Percentiles rank a stretch among this genome's conserved stretches.
Conservation (phyloP, 1,140 invertebrate genomes). For the Octopus bimaculoides region DNA sequence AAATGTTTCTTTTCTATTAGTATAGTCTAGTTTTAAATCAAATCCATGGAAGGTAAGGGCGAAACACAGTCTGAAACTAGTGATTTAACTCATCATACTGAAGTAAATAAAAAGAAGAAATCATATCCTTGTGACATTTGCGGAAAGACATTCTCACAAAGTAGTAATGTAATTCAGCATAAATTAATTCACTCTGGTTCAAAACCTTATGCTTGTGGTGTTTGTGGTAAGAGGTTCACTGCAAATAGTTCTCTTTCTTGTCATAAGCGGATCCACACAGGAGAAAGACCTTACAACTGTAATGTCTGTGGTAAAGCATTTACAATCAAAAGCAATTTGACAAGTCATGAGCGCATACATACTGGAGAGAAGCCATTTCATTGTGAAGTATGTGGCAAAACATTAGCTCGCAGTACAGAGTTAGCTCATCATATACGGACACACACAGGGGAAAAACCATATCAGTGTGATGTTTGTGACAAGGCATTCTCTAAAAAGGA, state of each 20-base stretch:
- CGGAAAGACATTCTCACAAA: conserved; percentile 79
- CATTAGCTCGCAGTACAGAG: conserved; percentile 58
- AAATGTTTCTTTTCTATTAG: too few relatives aligned
- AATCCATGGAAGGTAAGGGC: too few relatives aligned
- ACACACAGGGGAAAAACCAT: conserved; percentile 53
- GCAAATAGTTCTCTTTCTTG: conserved; percentile 17
- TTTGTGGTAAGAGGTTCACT: conserved; percentile 28
- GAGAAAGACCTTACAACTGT: conserved; percentile 74
- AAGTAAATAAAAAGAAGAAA: conserved; percentile 13
- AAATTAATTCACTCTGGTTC: conserved; percentile 91
- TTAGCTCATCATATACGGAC: conserved; percentile 59
- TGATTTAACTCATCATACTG: conserved; percentile 9
- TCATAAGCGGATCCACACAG: conserved; percentile 25
- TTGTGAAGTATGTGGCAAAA: conserved; percentile 47
- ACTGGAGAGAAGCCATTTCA: conserved; percentile 57
- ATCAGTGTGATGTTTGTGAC: conserved; percentile 53
- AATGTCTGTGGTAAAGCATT: conserved; percentile 71
- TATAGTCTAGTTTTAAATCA: too few relatives aligned
- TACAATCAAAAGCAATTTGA: conserved; percentile 52
- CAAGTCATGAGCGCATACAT: conserved; percentile 55
- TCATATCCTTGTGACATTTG: conserved; percentile 64
- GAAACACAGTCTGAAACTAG: too few relatives aligned
- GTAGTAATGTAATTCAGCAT: conserved; percentile 88
- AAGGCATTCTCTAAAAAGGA: conserved; percentile 56
- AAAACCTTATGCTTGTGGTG: conserved; percentile 72